Conservation (phyloP, 53 echinoderm and acorn worm genomes). For the Astropecten irregularis region DNA sequence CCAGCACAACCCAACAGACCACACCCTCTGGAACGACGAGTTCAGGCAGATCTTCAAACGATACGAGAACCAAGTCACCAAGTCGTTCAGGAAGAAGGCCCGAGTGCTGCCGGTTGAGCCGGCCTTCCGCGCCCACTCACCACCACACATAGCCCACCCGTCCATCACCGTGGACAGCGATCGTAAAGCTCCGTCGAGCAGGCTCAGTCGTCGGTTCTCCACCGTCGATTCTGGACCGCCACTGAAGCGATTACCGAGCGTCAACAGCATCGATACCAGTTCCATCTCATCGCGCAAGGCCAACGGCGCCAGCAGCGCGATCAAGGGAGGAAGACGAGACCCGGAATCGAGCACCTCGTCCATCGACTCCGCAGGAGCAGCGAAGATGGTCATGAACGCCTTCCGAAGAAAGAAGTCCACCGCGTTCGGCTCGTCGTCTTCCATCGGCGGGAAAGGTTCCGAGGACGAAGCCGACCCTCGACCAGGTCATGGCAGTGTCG, state of each 20-base stretch:
- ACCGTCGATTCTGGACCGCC: conserved; percentile 12
- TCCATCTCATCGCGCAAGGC: conserved; percentile 42
- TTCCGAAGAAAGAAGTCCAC: conserved; percentile 56
- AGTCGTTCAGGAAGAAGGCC: conserved; percentile 69
- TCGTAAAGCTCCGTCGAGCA: background rate
- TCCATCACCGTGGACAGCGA: conserved; percentile 10
- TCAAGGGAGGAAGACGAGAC: conserved; percentile 31
- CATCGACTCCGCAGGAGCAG: conserved; percentile 45
- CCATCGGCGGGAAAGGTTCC: background rate
- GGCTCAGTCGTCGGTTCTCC: conserved; percentile 54
- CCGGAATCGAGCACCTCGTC: conserved; percentile 38
- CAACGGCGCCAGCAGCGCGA: background rate
- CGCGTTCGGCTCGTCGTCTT: conserved; percentile 4
- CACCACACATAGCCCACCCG: background rate
- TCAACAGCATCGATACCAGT: conserved; percentile 35
- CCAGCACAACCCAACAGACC: background rate
- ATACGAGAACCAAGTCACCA: conserved; percentile 75
- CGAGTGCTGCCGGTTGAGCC: background rate
- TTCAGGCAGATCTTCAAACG: conserved; percentile 77
- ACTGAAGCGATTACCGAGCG: conserved; percentile 43
- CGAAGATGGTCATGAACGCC: conserved; percentile 68
- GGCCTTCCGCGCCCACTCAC: background rate
- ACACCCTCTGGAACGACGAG: conserved; percentile 39
- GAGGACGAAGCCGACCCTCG: conserved; percentile 14
- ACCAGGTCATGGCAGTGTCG: background rate